These are phyloP conservation scores for Melanaphis sacchari DNA, from an alignment of 1,140 invertebrate genomes.

Conservation along the genomic window DNA sequence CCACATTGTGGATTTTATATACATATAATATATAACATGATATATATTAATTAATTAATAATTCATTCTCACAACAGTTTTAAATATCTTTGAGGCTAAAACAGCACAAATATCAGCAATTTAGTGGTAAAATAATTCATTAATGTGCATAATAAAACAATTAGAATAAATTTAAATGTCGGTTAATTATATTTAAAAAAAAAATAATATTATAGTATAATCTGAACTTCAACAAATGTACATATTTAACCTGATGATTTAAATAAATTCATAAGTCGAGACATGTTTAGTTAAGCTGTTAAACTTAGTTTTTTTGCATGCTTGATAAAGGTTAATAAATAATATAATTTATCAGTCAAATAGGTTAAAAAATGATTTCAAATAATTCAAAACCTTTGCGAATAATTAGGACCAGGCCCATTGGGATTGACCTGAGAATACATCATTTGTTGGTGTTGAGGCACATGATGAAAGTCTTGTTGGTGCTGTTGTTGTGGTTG, in stretches of 20 bases:
- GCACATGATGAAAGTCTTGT: constrained; percentile 57
- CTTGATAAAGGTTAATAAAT: background rate
- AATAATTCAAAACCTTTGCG: constrained; percentile 59
- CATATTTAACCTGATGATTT: background rate
- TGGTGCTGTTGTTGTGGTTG: constrained; percentile 63
- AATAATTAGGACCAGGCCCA: constrained; percentile 35
- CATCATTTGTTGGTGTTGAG: constrained; percentile 59
- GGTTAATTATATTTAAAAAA: background rate
- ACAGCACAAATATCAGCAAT: background rate
- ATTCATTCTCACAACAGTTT: background rate
- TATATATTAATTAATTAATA: background rate
- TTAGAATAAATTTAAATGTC: background rate
- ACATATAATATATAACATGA: background rate
- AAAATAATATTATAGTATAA: background rate
- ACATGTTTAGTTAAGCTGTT: background rate
- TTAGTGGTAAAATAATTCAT: background rate
- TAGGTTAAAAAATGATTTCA: background rate
- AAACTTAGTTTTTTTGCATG: background rate
- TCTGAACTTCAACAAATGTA: background rate
- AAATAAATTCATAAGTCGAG: background rate
- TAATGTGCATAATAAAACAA: background rate
- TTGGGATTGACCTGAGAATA: constrained; percentile 54
- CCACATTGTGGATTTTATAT: background rate
- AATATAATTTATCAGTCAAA: background rate
- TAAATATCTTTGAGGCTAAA: background rate